Evolutionary conservation across 2,797 vertebrate species (phyloP), one percentile per base, ranked within the genome.

Genomic region (Astyanax mexicanus): DNA sequence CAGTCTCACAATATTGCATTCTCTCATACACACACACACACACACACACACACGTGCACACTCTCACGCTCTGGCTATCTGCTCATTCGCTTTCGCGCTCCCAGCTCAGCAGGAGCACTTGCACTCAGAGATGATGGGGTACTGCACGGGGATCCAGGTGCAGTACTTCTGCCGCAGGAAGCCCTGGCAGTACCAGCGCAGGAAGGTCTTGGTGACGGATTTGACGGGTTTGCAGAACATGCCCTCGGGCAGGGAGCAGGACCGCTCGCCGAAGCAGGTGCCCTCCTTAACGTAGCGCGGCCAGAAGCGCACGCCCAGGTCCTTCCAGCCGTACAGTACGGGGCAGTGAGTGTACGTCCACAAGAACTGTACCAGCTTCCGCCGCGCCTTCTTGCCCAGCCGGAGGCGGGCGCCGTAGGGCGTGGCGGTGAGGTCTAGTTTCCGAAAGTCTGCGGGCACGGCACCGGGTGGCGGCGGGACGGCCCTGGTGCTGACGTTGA

Each of bases 61-160:
- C 1, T 35, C 35, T 38, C 35, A 7, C 35, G 10, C 35, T 35
- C 58, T 7, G 17, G 3, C 58, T 21, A 1, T 10, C 55, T 2
- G 29, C 5, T 29, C 29, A 32, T 5, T 2, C 5, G 5, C 5
- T 32, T 29, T 32, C 37, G 9, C 65, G 17, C 68, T 17, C 61
- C 6, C 51, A 64, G 84, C 88, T 95, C 93, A 97, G 89, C 96
- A 97, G 86, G 95, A 95, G 82, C 96, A 97, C 91, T 97, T 96
- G 94, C 96, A 97, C 93, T 97, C 95, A 84, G 96, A 96, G 92
- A 97, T 95, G 88, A 97, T 93, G 42, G 96, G 96, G 90, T 97
- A 97, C 90, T 97, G 96, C 83, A 97, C 94, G 82, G 94, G 94
- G 92, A 97, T 96, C 96, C 96, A 97, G 84, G 95, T 96, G 91